These are phyloP conservation scores for Halocynthia roretzi DNA, from an alignment of 23 tunicate species.

Conservation along the genomic window DNA sequence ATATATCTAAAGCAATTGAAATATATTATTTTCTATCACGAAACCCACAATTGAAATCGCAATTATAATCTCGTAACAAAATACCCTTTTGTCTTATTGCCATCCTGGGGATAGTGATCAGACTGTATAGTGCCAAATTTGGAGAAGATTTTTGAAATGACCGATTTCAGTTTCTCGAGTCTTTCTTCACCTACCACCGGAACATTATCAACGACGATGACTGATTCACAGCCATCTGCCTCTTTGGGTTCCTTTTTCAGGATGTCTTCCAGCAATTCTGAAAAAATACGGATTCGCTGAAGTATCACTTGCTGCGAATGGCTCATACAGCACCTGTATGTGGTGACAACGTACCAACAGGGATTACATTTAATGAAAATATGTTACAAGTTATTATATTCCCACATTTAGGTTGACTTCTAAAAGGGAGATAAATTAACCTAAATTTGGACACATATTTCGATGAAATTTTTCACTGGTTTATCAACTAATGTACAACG, in stretches of 20 bases:
- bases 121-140: constrained; percentile 76
- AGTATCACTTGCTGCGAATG: neutral
- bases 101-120: constrained; percentile 53
- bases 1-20: constrained; percentile 45
- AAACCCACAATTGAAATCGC: too few relatives aligned
- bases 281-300: neutral
- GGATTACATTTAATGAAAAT: too few relatives aligned
- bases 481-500: too few relatives aligned
- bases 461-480: too few relatives aligned
- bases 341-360: too few relatives aligned
- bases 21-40: too few relatives aligned
- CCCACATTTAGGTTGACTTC: too few relatives aligned
- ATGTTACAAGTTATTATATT: too few relatives aligned
- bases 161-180: constrained; percentile 50
- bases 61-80: too few relatives aligned
- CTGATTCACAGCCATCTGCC: constrained; percentile 91
- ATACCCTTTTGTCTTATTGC: constrained; percentile 78
- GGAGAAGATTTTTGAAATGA: constrained; percentile 63
- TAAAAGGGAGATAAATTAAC: too few relatives aligned
- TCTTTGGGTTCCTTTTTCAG: constrained; percentile 79
- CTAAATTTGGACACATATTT: too few relatives aligned
- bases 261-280: constrained; percentile 72
- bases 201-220: constrained; percentile 76
- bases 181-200: constrained; percentile 76
- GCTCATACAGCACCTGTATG: too few relatives aligned